Conservation (phyloP, 2,888 invertebrate genomes). For the Aromia moschata region DNA sequence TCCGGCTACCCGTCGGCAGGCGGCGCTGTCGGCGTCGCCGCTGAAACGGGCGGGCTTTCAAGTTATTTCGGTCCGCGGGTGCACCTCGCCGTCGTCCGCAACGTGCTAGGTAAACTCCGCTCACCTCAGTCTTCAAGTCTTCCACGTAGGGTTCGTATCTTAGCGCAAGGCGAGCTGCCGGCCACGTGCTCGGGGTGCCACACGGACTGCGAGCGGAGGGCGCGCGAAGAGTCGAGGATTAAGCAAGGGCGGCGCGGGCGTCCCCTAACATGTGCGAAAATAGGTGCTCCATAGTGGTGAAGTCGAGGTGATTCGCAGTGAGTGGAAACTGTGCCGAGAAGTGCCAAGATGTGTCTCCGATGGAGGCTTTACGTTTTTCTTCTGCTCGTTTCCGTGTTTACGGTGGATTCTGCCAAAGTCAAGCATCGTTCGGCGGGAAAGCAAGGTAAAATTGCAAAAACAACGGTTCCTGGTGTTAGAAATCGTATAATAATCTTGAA, state of each 20-base stretch:
- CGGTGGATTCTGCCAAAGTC: conserved; percentile 41
- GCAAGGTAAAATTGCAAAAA: conserved; percentile 55
- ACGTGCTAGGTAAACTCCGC: conserved; percentile 46
- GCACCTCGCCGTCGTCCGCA: conserved; percentile 43
- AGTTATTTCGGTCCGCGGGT: conserved; percentile 46
- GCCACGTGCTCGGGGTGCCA: conserved; percentile 49
- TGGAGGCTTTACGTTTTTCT: conserved; percentile 30
- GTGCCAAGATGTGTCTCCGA: conserved; percentile 37
- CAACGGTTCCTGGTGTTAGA: no score
- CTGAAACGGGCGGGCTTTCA: conserved; percentile 47
- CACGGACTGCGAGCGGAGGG: neutral
- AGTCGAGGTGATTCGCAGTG: conserved; percentile 32
- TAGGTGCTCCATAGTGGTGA: conserved; percentile 18
- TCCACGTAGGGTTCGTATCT: conserved; percentile 52
- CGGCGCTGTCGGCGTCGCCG: conserved; percentile 3
- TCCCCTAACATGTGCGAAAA: conserved; percentile 25
- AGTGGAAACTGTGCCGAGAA: conserved; percentile 28
- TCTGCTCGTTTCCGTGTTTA: conserved; percentile 30
- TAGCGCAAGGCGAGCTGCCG: conserved; percentile 36
- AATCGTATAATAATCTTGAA: no score
- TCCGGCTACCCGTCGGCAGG: conserved; percentile 13
- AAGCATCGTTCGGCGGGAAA: conserved; percentile 48
- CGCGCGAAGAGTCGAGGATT: conserved; percentile 5
- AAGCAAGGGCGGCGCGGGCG: conserved; percentile 19
- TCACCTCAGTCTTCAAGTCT: conserved; percentile 53